Evolutionary conservation across 2,797 vertebrate genomes (phyloP), one percentile per base, ranked within the genome.

Genomic region (Gallinago stenura): DNA sequence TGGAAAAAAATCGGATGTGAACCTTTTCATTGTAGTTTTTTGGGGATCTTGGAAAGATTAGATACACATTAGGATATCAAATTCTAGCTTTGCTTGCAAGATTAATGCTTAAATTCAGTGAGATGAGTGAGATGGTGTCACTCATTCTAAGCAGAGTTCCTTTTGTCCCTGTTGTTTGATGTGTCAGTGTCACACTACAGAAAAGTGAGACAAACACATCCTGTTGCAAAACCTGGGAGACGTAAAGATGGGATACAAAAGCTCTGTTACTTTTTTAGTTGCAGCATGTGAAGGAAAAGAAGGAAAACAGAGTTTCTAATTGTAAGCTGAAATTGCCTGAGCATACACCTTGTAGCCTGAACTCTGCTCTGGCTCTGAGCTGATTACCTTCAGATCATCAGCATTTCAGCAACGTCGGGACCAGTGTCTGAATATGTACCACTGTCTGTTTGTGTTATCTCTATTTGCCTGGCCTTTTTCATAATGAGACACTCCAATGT

Each of bases 311-410:
- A 77, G 17, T 50, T 39, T 39, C 37, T 94, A 92, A 81, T 66
- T 72, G 12, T 90, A 93, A 95, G 1, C 43, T 93, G 92, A 97
- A 97, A 91, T 89, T 0, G 9, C 66, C 25, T 77, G 92, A 85
- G 90, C 61, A 58, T 41, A 60, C 12, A 43, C 8, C 13, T 56
- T 75, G 18, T 77, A 86, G 25, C 24, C 53, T 53, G 48, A 95
- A 50, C 41, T 39, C 31, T 83, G 18, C 26, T 69, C 30, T 51
- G 35, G 10, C 3, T 93, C 37, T 39, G 15, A 60, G 6, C 7
- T 10, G 12, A 26, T 31, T 76, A n/a, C 45, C 62, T 85, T 89
- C 62, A 43, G 41, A 66, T 48, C 18, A 61, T 39, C 15, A 53
- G 33, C 5, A 57, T 56, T 35, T 89, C 37, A 78, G 21, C 43